Base-by-base conservation (phyloP, 2,113 vertebrate genomes). In the Conger conger region DNA sequence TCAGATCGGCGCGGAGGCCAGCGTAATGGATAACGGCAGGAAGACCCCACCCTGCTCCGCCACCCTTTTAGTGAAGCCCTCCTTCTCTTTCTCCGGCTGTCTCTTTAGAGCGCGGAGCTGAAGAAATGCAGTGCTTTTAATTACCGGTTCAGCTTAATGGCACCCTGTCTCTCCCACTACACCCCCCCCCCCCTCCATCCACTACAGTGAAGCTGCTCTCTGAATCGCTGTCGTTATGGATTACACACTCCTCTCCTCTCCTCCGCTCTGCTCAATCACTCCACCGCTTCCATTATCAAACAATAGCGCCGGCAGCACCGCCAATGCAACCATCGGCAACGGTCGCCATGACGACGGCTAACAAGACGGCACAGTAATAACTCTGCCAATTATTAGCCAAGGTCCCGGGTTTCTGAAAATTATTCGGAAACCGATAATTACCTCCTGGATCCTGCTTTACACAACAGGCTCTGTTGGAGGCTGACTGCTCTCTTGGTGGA, bases 341-440 rank as follows among this genome's bases (percentile, higher is more conserved):
- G 11, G 68, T 73, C 68, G 1, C n/a, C n/a, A 33, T 33, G 5
- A 30, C 27, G 2, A 33, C n/a, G n/a, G 33, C 68, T 73, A 73
- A 15, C 27, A 73, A 23, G 33, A 33, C 33, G n/a, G 27, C 68
- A 30, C 9, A 0, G n/a, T 33, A n/a, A 73, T 73, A 73, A 33
- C 9, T 6, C 27, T 73, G 27, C 5, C 23, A 78, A 78, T 84
- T 78, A 53, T 50, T 77, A 78, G 20, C 76, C 45, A 30, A 37
- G 53, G 36, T 54, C 42, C 50, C 17, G 17, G n/a, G 35, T 76
- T 78, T 37, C 83, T 84, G 23, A 16, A 54, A 68, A 33, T 53
- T 17, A 57, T 57, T 79, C 16, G 57, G 79, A 37, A 54, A 38
- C 23, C 37, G 73, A 54, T 84, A 84, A 84, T 84, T 84, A 38